Evolutionary conservation across 1,140 invertebrate species (phyloP), one percentile per base, ranked within the genome.

Genomic region (Drosophila serrata): DNA sequence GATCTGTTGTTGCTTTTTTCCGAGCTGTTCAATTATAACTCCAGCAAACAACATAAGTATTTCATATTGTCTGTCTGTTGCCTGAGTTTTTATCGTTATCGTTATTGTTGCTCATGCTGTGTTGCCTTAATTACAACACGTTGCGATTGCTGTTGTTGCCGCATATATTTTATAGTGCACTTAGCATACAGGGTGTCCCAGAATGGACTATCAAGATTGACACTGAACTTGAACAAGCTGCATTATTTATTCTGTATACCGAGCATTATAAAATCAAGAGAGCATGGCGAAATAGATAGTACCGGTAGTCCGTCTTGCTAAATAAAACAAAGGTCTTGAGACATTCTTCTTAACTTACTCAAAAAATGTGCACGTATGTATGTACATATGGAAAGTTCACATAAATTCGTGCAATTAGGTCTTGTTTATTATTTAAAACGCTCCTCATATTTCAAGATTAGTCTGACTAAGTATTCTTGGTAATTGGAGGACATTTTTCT

Each of bases 41-140:
- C 53, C 68, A 27, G 11, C 43, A 43, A 87, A 79, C 67, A 86
- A 82, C 82, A 87, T 87, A 72, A 79, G 77, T 80, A 62, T 82
- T 69, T 76, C 57, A 79, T 76, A 80, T 69, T 59, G 43, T 51
- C 19, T 22, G 49, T 53, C n/a, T 55, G 59, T 33, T 35, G 27
- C 48, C 53, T 22, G 61, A 51, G 48, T 53, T 55, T 73, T 67
- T n/a, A 24, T 19, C 53, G 48, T 59, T 77, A 37, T 62, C 58
- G 39, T 63, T 82, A 57, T 68, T 82, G 43, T 69, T 65, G 53
- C 64, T 63, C 62, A 64, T 82, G 79, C 75, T 77, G 43, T 60
- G 78, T 63, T 75, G 80, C 76, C 57, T 77, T 87, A 88, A 87
- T 88, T 87, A 67, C 84, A 88, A 88, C 82, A 79, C 48, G 63